phyloP scores from a whole-genome alignment of 2,113 vertebrate species.

The Globicephala melas region DNA sequence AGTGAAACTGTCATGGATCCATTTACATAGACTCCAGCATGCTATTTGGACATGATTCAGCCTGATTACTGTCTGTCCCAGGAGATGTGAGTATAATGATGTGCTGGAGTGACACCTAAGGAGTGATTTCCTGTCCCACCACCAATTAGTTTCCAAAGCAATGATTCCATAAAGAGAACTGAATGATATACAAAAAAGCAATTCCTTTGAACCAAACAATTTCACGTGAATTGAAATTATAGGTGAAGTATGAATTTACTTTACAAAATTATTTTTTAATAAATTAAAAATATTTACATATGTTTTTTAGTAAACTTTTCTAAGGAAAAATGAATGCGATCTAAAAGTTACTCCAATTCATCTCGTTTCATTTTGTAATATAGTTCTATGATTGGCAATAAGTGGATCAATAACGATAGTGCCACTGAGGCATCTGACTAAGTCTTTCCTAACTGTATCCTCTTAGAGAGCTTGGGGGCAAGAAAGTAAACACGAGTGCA shows the following conservation, averaged over 20 bases:
- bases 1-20: background rate
- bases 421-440: background rate
- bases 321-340: conserved; percentile 11
- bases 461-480: background rate
- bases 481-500: background rate
- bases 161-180: background rate
- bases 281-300: background rate
- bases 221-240: background rate
- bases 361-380: background rate
- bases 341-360: background rate
- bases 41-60: conserved; percentile 3
- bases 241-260: background rate
- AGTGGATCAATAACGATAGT: background rate
- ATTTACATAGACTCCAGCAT: background rate
- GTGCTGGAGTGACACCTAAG: background rate
- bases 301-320: background rate
- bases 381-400: background rate
- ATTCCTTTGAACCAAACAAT: background rate
- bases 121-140: conserved; percentile 23
- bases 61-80: background rate
- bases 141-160: background rate
- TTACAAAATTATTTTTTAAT: background rate
- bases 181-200: background rate
- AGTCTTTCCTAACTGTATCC: background rate
- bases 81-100: background rate